A percentile compares a stretch with the other conserved stretches of the same genome.
These are phyloP conservation scores for Caenorhabditis panamensis DNA, from an alignment of 2,888 invertebrate genomes.

Conservation along the genomic window DNA sequence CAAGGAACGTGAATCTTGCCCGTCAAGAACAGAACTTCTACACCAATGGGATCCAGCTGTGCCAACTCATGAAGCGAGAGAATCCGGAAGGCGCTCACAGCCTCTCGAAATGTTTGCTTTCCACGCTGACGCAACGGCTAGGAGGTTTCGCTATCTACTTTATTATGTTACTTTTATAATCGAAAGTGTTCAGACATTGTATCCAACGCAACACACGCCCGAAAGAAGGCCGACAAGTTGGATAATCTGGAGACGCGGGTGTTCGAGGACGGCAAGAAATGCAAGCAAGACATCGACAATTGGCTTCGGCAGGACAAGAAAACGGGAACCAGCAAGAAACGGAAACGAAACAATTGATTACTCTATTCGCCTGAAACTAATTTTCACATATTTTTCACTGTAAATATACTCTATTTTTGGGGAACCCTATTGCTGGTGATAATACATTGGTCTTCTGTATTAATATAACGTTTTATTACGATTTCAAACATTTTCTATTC, in stretches of 20 bases:
- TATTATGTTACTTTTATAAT: background rate
- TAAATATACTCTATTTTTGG: constrained; percentile 2
- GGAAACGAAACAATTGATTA: constrained; percentile 11
- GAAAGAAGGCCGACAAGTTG: constrained; percentile 54
- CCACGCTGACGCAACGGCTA: constrained; percentile 63
- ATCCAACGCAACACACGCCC: constrained; percentile 54
- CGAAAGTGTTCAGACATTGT: constrained; percentile 57
- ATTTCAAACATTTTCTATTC: background rate
- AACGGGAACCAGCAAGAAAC: constrained; percentile 11
- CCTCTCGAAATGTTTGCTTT: constrained; percentile 61
- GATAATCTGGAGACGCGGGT: constrained; percentile 52
- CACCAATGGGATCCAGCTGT: constrained; percentile 47
- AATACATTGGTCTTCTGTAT: constrained; percentile 10
- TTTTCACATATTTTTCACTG: constrained; percentile 13
- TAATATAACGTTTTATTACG: constrained; percentile 12
- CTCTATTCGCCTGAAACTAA: background rate
- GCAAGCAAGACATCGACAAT: constrained; percentile 49
- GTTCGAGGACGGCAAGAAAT: constrained; percentile 35
- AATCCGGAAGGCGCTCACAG: constrained; percentile 49
- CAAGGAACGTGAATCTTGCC: constrained; percentile 50
- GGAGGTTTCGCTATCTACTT: constrained; percentile 46
- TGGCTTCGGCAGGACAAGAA: constrained; percentile 39
- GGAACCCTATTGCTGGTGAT: background rate
- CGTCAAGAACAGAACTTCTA: constrained; percentile 54
- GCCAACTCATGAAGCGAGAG: constrained; percentile 38